These are phyloP conservation scores for Etheostoma perlongum DNA, from an alignment of 2,797 vertebrate species.

Conservation along the genomic window DNA sequence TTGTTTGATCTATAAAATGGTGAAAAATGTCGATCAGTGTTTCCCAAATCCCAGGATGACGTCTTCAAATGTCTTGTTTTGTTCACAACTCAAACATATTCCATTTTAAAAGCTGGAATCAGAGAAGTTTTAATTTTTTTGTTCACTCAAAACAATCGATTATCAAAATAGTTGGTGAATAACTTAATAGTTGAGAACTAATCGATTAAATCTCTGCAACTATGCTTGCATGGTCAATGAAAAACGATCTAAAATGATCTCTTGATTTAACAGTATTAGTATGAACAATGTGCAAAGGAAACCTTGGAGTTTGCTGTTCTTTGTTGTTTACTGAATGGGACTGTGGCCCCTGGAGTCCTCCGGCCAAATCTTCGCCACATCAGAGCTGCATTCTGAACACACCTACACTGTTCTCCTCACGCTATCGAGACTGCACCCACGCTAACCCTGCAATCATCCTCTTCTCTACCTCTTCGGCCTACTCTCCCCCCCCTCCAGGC, in stretches of 20 bases:
- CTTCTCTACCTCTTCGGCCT: constrained; percentile 40
- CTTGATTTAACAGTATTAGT: not conserved
- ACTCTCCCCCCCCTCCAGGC: constrained; percentile 21
- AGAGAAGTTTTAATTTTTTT: no score
- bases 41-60: no score
- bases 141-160: no score
- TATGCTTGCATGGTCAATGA: no score
- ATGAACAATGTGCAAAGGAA: not conserved
- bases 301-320: constrained; percentile 6
- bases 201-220: no score
- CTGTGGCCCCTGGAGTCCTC: constrained; percentile 18
- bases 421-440: constrained; percentile 44
- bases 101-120: no score
- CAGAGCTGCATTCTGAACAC: constrained; percentile 32
- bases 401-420: constrained; percentile 39
- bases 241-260: not conserved
- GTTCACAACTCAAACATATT: no score
- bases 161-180: no score
- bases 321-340: not conserved
- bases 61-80: no score
- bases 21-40: no score
- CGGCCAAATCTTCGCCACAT: not conserved
- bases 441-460: constrained; percentile 46
- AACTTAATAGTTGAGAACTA: no score
- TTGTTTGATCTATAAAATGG: no score